Base-by-base conservation (phyloP, 2,888 invertebrate genomes). In the Oligia fasciuncula region DNA sequence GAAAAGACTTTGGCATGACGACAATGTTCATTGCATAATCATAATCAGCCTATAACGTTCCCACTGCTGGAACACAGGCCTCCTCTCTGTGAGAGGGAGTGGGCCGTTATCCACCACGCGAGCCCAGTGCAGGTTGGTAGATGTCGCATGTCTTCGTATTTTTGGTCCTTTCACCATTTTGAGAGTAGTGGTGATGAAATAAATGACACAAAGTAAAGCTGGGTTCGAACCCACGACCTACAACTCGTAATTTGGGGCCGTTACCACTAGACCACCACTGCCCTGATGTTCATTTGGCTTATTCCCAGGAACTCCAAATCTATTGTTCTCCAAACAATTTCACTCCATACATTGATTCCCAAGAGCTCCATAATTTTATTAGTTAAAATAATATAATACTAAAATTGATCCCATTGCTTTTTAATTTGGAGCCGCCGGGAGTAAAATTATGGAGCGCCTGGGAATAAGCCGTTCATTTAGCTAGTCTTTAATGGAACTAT, bases 401-500 rank as follows among this genome's bases (percentile, higher is more conserved):
- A 40, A 40, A 40, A 40, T 40, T 40, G 5, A 5, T 40, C 40
- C 40, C 40, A 40, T 40, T 5, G 5, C 40, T 40, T 40, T 40
- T 40, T 40, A 5, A 40, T 40, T 40, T 40, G 40, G 40, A 40
- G 40, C 40, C 5, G 40, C 4, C 40, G 0, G 40, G 6, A 40
- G 5, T 5, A 40, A 40, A 40, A 40, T 40, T 40, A 40, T 40
- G 5, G 40, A 40, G 40, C 40, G 5, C 40, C 40, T 40, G 40
- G 40, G 40, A 40, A 40, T 40, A 40, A 40, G 40, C 4, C 5
- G 70, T 76, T 81, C 72, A 83, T 77, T 78, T 79, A 80, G 23
- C 67, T 68, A 84, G 77, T 74, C 72, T 81, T 84, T 90, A 89
- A 90, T 90, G 89, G 83, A 83, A 83, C 87, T 86, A 77, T 88